These are phyloP conservation scores for Cosmia pyralina DNA, from an alignment of 2,888 invertebrate genomes.

Conservation along the genomic window DNA sequence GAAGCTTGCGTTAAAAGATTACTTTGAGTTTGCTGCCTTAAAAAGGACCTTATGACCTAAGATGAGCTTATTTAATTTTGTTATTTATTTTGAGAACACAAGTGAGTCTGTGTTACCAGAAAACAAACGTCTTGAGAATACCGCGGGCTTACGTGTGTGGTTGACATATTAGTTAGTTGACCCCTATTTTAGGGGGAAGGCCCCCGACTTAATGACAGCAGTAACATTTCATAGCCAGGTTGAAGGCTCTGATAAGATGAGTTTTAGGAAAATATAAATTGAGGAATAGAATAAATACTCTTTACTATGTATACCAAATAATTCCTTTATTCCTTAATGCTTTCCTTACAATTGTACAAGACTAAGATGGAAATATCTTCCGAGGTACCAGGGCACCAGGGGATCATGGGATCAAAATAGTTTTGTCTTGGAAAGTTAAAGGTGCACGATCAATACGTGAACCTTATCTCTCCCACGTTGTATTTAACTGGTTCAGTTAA, in stretches of 20 bases:
- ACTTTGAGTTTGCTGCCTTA: neutral
- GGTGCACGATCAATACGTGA: neutral
- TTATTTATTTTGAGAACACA: neutral
- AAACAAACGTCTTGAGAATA: neutral
- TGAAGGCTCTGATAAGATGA: neutral
- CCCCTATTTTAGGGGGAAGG: neutral
- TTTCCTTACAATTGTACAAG: neutral
- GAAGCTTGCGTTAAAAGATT: neutral
- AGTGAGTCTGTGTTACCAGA: too few species aligned
- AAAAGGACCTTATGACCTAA: neutral
- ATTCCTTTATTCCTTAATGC: neutral
- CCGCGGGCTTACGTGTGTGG: neutral
- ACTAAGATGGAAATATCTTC: neutral
- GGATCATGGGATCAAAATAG: neutral
- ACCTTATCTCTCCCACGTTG: neutral
- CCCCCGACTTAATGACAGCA: neutral
- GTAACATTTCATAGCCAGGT: conserved; percentile 2
- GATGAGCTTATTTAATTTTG: neutral
- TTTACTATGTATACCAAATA: neutral
- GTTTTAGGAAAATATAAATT: neutral
- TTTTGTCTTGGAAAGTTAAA: neutral
- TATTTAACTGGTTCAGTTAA: conserved; percentile 31
- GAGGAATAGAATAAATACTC: neutral
- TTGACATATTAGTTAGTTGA: conserved; percentile 12
- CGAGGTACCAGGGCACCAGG: too few species aligned